Evolutionary conservation across 2,113 vertebrate genomes (phyloP).

Genomic region (Plecturocebus donacophilus): DNA sequence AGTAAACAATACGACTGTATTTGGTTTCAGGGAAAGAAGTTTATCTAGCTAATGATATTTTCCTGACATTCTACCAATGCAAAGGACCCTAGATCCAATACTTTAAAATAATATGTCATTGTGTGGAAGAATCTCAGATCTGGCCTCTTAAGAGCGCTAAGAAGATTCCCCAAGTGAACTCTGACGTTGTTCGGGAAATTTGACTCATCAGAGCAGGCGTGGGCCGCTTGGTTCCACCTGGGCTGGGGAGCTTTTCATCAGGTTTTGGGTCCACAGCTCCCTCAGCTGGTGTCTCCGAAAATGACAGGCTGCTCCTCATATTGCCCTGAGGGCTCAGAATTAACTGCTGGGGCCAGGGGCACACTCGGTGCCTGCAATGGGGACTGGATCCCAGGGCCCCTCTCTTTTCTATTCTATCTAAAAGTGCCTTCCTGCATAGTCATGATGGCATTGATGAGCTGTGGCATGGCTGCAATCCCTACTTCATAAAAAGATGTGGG

Average conservation of each 20-base stretch:
- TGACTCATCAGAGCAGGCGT: fast-evolving
- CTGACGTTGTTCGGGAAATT: neutral
- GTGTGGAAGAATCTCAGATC: neutral
- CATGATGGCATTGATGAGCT: neutral
- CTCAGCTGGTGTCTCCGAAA: constrained; percentile 53
- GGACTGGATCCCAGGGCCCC: neutral
- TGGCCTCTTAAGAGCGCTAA: neutral
- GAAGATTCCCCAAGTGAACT: neutral
- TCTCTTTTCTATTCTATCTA: neutral
- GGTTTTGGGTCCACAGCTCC: neutral
- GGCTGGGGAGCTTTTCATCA: neutral
- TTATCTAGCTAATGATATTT: neutral
- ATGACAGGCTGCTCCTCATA: neutral
- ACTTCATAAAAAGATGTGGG: neutral
- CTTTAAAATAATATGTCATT: neutral
- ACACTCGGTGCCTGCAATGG: fast-evolving
- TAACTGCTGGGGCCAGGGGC: neutral
- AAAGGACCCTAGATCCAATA: neutral
- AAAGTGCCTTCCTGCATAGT: neutral
- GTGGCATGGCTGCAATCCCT: neutral
- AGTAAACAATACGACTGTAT: neutral
- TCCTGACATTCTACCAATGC: neutral
- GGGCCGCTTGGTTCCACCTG: neutral
- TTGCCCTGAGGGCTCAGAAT: neutral
- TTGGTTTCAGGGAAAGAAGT: neutral